Evolutionary conservation across 1,140 invertebrate species (phyloP).

Genomic region (Rhysida immarginata): DNA sequence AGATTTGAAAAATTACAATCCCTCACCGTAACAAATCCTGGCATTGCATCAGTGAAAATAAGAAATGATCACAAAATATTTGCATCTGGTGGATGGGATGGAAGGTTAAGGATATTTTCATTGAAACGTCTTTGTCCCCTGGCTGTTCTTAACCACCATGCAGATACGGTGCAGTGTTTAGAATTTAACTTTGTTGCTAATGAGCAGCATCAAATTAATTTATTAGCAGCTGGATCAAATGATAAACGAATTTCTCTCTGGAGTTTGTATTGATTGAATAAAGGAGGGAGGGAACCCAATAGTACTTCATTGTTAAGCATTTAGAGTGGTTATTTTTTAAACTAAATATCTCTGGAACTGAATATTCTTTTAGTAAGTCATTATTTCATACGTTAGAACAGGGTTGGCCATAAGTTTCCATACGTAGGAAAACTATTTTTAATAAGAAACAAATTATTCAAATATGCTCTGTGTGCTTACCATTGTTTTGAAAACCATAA

Average conservation of each 20-base stretch:
- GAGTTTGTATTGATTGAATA: conserved; percentile 2
- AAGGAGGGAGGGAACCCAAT: too few species aligned
- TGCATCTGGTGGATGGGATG: conserved; percentile 57
- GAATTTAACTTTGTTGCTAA: not conserved
- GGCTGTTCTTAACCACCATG: conserved; percentile 43
- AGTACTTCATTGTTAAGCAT: too few species aligned
- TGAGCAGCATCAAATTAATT: not conserved
- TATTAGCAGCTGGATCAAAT: conserved; percentile 6
- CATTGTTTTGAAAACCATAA: too few species aligned
- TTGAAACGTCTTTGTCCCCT: conserved; percentile 56
- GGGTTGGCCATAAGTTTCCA: too few species aligned
- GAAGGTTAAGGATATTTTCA: conserved; percentile 54
- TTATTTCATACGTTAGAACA: too few species aligned
- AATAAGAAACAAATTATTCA: too few species aligned
- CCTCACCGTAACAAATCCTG: conserved; percentile 37
- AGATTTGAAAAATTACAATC: not conserved
- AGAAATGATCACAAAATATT: conserved; percentile 56
- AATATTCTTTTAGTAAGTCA: too few species aligned
- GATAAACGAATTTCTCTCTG: conserved; percentile 6
- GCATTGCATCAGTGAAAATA: conserved; percentile 49
- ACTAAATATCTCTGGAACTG: too few species aligned
- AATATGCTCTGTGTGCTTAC: too few species aligned
- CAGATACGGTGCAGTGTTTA: not conserved
- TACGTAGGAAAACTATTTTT: too few species aligned
- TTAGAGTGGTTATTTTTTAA: too few species aligned